Base-by-base conservation (phyloP, 1,140 invertebrate genomes). In the Lamellibrachia luymesi region DNA sequence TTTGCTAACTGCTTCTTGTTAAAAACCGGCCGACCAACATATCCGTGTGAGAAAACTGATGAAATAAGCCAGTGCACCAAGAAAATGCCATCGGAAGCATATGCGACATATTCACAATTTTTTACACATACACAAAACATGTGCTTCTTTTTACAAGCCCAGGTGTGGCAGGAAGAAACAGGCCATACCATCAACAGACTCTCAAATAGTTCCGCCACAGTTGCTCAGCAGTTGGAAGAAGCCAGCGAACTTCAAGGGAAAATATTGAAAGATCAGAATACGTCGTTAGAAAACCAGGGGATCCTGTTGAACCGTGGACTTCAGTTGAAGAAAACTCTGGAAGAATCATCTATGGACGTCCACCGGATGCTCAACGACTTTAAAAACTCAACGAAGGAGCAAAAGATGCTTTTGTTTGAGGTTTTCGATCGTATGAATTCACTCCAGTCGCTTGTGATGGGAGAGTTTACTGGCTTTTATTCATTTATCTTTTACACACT, bases 121-220 rank as follows among this genome's bases (percentile, higher is more conserved):
- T 98, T 97, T 94, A 97, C 97, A 22, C 97, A 98, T 93, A 97
- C 97, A 2, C 97, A 97, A 93, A 97, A 97, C 94, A 97, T 98
- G 90, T 98, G 97, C 95, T 97, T 97, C 95, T 98, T 97, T 95
- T 95, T 98, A 64, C 96, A 97, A 95, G 97, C 97, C 52, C 97
- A 97, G 95, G 95, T 97, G 56, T 98, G 97, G 97, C 97, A 97
- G 93, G 96, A 97, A 93, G 96, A 97, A 93, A 97, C 97, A 52
- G 96, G 97, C 51, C 96, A 96, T 25, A 97, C 97, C 1, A 97
- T 97, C 38, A 95, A 96, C 94, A 96, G 95, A 93, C 95, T 97
- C 5, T 95, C 95, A 52, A 94, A 94, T 49, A 97, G 96, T 93
- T 97, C 97, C 49, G 95, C 95, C 90, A 94, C 95, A 64, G 97